Conservation (phyloP, 2,797 vertebrate genomes). For the Babyrousa celebensis region DNA sequence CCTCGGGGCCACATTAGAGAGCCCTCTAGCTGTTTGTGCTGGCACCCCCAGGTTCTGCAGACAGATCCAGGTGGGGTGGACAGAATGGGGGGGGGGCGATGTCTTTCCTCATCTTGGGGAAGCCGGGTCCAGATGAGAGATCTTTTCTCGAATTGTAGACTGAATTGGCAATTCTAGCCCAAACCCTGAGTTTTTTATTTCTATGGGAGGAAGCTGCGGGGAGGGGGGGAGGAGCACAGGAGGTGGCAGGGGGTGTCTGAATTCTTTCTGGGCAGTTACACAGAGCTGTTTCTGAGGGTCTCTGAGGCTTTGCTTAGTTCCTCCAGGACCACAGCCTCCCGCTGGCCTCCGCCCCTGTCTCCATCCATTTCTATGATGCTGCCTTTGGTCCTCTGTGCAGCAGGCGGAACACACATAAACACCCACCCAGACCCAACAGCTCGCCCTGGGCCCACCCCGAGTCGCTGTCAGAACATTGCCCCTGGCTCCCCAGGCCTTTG, state of each 20-base stretch:
- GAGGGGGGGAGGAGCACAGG: accelerated
- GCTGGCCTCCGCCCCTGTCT: not conserved
- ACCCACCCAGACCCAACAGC: not conserved
- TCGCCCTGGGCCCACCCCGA: not conserved
- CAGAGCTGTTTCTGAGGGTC: not conserved
- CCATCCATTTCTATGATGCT: not conserved
- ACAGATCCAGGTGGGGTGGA: no score
- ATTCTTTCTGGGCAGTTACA: accelerated
- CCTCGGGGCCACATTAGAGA: not conserved
- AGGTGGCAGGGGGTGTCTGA: no score
- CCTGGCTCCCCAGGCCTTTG: no score
- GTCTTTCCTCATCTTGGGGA: not conserved
- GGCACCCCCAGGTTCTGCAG: accelerated
- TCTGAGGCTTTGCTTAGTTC: not conserved
- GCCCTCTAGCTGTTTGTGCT: not conserved
- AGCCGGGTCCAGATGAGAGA: not conserved
- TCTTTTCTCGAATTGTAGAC: accelerated
- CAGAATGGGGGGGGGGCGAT: accelerated
- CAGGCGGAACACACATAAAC: accelerated
- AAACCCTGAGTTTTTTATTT: not conserved
- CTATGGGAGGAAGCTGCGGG: accelerated
- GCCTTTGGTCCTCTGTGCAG: not conserved
- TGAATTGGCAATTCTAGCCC: not conserved
- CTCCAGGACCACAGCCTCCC: not conserved
- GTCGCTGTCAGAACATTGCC: accelerated